These are phyloP conservation scores for Oncorhynchus gorbuscha DNA, from an alignment of 2,113 vertebrate genomes.

Conservation along the genomic window DNA sequence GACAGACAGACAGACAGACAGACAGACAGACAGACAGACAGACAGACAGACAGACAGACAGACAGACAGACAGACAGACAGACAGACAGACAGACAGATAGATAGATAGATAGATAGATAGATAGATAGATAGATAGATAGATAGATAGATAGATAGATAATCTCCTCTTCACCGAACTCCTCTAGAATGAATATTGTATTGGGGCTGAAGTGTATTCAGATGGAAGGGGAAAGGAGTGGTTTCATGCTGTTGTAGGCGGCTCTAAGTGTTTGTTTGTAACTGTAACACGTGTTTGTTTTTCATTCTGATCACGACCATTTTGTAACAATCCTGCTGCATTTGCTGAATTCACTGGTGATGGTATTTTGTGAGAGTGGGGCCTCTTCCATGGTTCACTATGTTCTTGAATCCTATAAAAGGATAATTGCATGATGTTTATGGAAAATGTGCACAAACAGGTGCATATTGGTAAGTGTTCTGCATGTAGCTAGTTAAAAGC, in stretches of 20 bases:
- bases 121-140: too few relatives aligned
- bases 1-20: too few relatives aligned
- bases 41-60: too few relatives aligned
- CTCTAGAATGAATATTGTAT: too few relatives aligned
- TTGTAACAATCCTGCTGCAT: not conserved
- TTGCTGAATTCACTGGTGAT: not conserved
- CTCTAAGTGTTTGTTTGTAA: not conserved
- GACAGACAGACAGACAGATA: too few relatives aligned
- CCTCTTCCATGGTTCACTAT: not conserved
- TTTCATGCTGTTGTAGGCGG: not conserved
- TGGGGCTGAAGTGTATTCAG: not conserved
- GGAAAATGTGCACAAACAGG: not conserved
- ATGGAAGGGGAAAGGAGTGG: not conserved
- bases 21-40: too few relatives aligned
- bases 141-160: not conserved
- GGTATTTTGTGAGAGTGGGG: not conserved
- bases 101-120: too few relatives aligned
- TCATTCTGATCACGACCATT: not conserved
- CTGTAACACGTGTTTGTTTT: not conserved
- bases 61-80: too few relatives aligned
- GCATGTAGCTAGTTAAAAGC: too few relatives aligned
- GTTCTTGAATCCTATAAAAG: not conserved
- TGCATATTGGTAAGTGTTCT: not conserved
- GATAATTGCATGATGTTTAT: not conserved
- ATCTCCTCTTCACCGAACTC: not conserved